phyloP scores from a whole-genome alignment of 2,113 vertebrate genomes.

The Megaceryle maxima region DNA sequence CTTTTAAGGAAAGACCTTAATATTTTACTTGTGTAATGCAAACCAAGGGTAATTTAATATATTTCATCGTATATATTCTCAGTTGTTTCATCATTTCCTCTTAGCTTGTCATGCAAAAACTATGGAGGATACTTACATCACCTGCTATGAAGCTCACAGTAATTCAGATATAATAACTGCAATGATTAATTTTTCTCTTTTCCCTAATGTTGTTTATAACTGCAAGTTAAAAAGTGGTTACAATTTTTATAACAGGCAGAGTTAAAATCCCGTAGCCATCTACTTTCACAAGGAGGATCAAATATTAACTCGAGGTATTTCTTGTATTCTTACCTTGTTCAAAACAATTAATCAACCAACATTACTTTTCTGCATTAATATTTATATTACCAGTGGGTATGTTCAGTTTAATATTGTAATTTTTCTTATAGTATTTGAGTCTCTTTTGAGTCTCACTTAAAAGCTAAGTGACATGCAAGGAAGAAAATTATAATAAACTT shows the following conservation, averaged over 20 bases:
- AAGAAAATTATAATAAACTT: neutral
- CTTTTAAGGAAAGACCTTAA: neutral
- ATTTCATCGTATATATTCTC: neutral
- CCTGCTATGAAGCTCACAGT: neutral
- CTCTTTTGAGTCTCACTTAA: slow-evolving; percentile 4
- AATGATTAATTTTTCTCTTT: slow-evolving; percentile 32
- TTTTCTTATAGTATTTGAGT: neutral
- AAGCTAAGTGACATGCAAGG: slow-evolving; percentile 13
- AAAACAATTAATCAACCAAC: neutral
- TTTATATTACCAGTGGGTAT: neutral
- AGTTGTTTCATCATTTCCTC: slow-evolving; percentile 9
- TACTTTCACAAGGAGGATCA: neutral
- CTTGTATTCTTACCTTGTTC: neutral
- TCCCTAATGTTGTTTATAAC: neutral
- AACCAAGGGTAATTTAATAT: neutral
- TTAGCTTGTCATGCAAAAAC: slow-evolving; percentile 10
- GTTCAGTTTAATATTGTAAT: neutral
- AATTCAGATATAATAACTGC: neutral
- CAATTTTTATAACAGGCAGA: neutral
- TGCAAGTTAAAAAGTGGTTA: neutral
- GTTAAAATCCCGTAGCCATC: neutral
- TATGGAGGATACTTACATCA: neutral
- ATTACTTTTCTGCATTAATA: neutral
- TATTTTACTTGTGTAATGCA: neutral
- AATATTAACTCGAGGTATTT: neutral